Base-by-base conservation (phyloP, 2,113 vertebrate genomes). In the Malurus elegans region DNA sequence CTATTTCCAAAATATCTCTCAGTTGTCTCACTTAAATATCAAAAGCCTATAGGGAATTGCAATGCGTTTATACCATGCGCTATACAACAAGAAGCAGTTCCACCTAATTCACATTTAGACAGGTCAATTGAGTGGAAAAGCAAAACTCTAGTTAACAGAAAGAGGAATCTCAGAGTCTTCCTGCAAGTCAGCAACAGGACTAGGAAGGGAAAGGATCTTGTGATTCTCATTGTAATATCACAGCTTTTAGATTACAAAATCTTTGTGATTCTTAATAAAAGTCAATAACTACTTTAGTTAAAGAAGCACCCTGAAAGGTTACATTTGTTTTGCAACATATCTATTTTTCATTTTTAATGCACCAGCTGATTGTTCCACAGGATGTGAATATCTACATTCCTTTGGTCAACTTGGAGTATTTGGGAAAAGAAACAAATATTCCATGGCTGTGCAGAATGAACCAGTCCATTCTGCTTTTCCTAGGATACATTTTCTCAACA, bases 51-150 rank as follows among this genome's bases (percentile, higher is more conserved):
- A 38, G 38, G 34, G 57, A 93, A 34, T 40, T 56, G 21, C 42
- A 70, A 10, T 51, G 5, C 38, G 44, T 23, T 9, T 36, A 6
- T n/a, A 21, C 14, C 15, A 56, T 44, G 15, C 0, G 0, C 23
- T 64, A 13, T 14, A 45, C 4, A 36, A 48, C 71, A 67, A 58
- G 21, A 42, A 66, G 8, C 18, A 45, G 31, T 53, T 89, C 26
- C 42, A 70, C 9, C 25, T 75, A 34, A 47, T 23, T 65, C 20
- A 57, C 21, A 28, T 36, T 69, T 69, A 88, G 45, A 45, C 14
- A 64, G 48, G 10, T 48, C 5, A 58, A 88, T 34, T 32, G 12
- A 78, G 13, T 60, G n/a, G 36, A n/a, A 85, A 92, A 75, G 23
- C 25, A 51, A 40, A 85, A 70, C 21, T 75, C 26, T 29, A 12